A percentile compares a stretch with the other conserved stretches of the same genome.
Conservation (phyloP, 2,888 invertebrate species). For the Apamea sordens region DNA sequence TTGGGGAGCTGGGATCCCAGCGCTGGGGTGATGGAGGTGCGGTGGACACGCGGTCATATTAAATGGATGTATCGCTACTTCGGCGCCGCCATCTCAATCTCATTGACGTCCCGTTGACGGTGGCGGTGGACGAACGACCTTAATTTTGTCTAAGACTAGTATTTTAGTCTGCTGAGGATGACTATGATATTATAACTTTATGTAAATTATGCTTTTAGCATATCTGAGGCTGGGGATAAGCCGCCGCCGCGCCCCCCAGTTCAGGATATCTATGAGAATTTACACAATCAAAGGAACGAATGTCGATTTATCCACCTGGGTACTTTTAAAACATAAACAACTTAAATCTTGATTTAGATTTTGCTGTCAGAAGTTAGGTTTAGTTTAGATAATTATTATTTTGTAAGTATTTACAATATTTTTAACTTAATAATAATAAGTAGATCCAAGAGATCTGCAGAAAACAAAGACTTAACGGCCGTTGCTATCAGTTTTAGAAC, state of each 20-base stretch:
- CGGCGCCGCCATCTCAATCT: too few relatives aligned
- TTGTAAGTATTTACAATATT: neutral
- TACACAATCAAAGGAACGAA: neutral
- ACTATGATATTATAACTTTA: neutral
- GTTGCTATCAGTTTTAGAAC: neutral
- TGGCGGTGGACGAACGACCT: neutral
- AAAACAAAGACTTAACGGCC: neutral
- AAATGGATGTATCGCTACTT: too few relatives aligned
- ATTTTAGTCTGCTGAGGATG: neutral
- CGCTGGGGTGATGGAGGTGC: too few relatives aligned
- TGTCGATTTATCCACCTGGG: neutral
- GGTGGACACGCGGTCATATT: too few relatives aligned
- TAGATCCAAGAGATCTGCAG: neutral
- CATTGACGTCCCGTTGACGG: neutral
- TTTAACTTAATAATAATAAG: too few relatives aligned
- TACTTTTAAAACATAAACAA: neutral
- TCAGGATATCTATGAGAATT: neutral
- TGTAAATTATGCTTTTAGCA: neutral
- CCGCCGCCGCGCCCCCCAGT: too few relatives aligned
- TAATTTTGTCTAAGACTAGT: neutral
- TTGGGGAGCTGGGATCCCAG: too few relatives aligned
- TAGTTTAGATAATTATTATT: neutral
- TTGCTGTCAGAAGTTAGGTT: neutral
- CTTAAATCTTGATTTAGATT: neutral
- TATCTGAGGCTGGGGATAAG: neutral